These are phyloP conservation scores for Urocynchramus pylzowi DNA, from an alignment of 2,113 vertebrate genomes.

Conservation along the genomic window DNA sequence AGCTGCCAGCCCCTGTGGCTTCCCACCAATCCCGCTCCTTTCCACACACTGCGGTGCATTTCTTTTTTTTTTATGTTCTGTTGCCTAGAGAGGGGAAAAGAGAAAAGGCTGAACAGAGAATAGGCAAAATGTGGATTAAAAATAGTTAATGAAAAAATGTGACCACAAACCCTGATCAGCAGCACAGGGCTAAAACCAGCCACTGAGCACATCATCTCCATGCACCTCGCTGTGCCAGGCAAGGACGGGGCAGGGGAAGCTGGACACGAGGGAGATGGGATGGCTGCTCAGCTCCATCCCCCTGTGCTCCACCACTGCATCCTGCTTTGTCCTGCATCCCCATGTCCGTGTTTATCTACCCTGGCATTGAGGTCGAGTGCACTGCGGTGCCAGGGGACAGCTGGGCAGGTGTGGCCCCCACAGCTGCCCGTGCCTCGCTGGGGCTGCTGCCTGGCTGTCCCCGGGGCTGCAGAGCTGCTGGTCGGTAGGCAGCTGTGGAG, in stretches of 20 bases:
- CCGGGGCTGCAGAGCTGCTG: background rate
- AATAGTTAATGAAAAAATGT: slow-evolving; percentile 57
- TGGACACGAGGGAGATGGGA: accelerated
- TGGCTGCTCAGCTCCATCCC: accelerated
- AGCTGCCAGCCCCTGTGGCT: background rate
- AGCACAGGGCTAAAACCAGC: background rate
- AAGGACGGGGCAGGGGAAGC: background rate
- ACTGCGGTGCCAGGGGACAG: accelerated
- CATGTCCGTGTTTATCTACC: background rate
- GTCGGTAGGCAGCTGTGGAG: background rate
- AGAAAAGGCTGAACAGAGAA: background rate
- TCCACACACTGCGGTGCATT: background rate
- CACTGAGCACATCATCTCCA: background rate
- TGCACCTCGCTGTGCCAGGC: background rate
- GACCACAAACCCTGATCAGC: background rate
- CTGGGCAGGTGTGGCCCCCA: accelerated
- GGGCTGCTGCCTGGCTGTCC: background rate
- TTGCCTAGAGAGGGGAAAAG: slow-evolving; percentile 33
- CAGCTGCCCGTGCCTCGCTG: background rate
- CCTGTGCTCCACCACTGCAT: background rate
- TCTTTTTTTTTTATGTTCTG: background rate
- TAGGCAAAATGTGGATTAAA: slow-evolving; percentile 49
- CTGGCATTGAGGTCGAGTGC: background rate
- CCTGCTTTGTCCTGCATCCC: background rate
- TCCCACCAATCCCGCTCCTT: background rate